Evolutionary conservation across 2,888 invertebrate species (phyloP), one percentile per base, ranked within the genome.

Genomic region (Eueremaeus valkanovi): DNA sequence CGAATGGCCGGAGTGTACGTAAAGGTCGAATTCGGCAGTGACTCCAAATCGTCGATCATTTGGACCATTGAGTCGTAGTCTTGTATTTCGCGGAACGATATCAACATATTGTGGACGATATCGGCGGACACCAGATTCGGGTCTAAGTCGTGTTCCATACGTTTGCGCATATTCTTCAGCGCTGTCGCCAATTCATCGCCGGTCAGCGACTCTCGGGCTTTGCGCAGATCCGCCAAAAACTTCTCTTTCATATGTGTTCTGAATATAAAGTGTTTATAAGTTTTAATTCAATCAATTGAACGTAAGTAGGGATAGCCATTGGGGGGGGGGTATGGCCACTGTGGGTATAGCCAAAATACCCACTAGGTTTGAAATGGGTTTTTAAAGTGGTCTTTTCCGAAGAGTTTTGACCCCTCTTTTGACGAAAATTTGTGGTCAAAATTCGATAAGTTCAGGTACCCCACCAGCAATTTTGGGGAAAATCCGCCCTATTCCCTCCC

Each of bases 41-140:
- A 91, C 82, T 90, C 90, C 78, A 99, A 85, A 83, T 97, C 97
- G 82, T 95, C 95, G 0, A 98, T 94, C 61, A 99, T 87, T 81
- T 93, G 92, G 27, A 99, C 97, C 90, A 99, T 99, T 0, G 95
- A 92, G 84, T 97, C 95, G 82, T 97, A 97, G 83, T 95, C 95
- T 87, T 94, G 93, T 79, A 93, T 91, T 83, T 94, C 94, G 27
- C 94, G 86, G 82, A 93, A 92, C 0, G 94, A 94, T 82, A 95
- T 91, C 76, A 97, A 86, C 88, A 96, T 92, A 84, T 94, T 95
- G 77, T 95, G 88, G 45, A 99, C 92, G 24, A 97, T 95, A 83
- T 99, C 98, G 1, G 95, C 93, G 0, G 95, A 95, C 2, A 99
- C 86, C 0, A 99, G 92, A 80, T 96, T 95, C 0, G 97, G 96